A percentile compares a stretch with the other conserved stretches of the same genome.
Evolutionary conservation across 2,113 vertebrate genomes (phyloP).

Genomic region (Electrona antarctica): DNA sequence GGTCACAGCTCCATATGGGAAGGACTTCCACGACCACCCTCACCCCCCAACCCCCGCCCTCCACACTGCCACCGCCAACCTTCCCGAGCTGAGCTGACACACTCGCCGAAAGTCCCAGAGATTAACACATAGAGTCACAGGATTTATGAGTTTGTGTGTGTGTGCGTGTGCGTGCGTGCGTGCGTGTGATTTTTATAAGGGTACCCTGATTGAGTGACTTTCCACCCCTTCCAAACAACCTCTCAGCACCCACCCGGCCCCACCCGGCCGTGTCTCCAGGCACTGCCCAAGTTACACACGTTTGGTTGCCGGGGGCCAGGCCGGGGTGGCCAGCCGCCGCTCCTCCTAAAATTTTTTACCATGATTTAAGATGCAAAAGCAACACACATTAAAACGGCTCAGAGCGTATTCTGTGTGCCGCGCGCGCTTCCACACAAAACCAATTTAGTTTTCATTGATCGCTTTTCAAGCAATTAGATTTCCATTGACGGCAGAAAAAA

Average conservation of each 20-base stretch:
- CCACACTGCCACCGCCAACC: background rate
- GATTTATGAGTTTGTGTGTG: slow-evolving; percentile 68
- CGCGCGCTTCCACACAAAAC: slow-evolving; percentile 72
- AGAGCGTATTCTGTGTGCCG: slow-evolving; percentile 55
- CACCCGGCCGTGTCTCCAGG: slow-evolving; percentile 27
- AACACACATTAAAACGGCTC: slow-evolving; percentile 77
- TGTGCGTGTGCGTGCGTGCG: slow-evolving; percentile 16
- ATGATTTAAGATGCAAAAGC: slow-evolving; percentile 80
- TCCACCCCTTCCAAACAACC: slow-evolving; percentile 27
- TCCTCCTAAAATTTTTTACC: slow-evolving; percentile 65
- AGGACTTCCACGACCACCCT: slow-evolving; percentile 47
- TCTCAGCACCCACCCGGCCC: no score
- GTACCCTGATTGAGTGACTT: slow-evolving; percentile 61
- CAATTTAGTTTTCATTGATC: slow-evolving; percentile 82
- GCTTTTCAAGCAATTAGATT: slow-evolving; percentile 80
- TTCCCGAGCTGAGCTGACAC: slow-evolving; percentile 4
- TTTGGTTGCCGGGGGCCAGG: background rate
- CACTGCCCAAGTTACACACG: slow-evolving; percentile 47
- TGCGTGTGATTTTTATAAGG: slow-evolving; percentile 69
- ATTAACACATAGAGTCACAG: slow-evolving; percentile 64
- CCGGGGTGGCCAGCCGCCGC: background rate
- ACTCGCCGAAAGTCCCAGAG: slow-evolving; percentile 6
- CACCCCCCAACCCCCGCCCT: slow-evolving; percentile 33
- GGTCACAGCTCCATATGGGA: slow-evolving; percentile 63
- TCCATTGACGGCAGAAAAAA: slow-evolving; percentile 72